A percentile compares a stretch with the other conserved stretches of the same genome.
Conservation (phyloP, 2,113 vertebrate species). For the Microtus montanus region DNA sequence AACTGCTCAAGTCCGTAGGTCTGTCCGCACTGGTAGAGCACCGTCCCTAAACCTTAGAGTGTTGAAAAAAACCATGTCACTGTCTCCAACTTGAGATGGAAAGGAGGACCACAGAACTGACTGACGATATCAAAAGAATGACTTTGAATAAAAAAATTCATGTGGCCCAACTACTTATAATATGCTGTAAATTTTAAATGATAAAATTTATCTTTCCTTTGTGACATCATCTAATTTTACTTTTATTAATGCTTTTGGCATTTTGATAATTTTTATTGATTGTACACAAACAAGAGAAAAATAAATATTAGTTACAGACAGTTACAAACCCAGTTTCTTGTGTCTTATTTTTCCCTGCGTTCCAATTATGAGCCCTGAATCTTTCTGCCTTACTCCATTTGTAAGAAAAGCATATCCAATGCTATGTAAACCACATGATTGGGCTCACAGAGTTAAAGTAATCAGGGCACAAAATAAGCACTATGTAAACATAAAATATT, state of each 20-base stretch:
- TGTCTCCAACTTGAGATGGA: not conserved
- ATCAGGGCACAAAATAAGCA: not conserved
- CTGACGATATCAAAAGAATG: not conserved
- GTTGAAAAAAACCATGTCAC: not conserved
- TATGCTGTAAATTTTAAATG: not conserved
- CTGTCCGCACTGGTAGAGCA: not conserved
- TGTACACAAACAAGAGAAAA: not conserved
- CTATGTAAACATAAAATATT: not conserved
- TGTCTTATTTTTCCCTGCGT: not conserved
- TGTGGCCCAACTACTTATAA: not conserved
- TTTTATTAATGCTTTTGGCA: not conserved
- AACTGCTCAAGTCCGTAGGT: not conserved
- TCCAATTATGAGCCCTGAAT: not conserved
- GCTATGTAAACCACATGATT: not conserved
- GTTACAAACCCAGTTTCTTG: not conserved
- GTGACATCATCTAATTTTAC: not conserved
- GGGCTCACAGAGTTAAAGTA: not conserved
- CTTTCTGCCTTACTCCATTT: not conserved
- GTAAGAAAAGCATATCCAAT: not conserved
- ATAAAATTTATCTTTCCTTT: not conserved
- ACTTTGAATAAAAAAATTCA: not conserved
- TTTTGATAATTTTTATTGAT: not conserved
- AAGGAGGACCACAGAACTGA: not conserved
- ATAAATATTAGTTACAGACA: not conserved
- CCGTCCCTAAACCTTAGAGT: not conserved